phyloP scores from a whole-genome alignment of 2,797 vertebrate genomes.

The Acanthiza pusilla region DNA sequence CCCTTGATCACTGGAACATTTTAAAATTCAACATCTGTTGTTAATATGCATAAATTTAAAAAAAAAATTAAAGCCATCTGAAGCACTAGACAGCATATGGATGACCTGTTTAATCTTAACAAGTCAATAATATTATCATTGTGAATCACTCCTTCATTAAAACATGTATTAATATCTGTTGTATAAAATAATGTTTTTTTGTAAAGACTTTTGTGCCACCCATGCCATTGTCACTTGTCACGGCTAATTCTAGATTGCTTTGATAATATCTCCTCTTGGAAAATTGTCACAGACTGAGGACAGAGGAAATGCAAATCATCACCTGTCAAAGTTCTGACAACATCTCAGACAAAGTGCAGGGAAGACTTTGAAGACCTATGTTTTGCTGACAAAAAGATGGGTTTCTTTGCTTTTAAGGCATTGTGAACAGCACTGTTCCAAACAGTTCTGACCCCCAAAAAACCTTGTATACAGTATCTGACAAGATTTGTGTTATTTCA shows the following conservation, averaged over 20 bases:
- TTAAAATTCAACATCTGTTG: not conserved
- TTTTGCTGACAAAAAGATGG: not conserved
- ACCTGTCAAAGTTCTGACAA: not conserved
- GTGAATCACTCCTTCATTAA: constrained; percentile 12
- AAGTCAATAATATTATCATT: constrained; percentile 4
- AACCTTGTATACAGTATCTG: not conserved
- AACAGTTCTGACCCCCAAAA: not conserved
- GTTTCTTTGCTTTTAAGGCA: not conserved
- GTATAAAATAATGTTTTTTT: not conserved
- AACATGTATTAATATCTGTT: not conserved
- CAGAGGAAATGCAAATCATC: not conserved
- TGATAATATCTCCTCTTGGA: not conserved
- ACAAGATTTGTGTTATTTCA: not conserved
- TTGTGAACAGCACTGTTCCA: not conserved
- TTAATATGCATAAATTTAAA: not conserved
- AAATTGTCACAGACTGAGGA: not conserved
- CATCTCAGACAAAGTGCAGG: not conserved
- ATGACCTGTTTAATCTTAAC: not conserved
- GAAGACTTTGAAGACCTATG: not conserved
- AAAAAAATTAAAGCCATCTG: not conserved
- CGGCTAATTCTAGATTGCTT: not conserved
- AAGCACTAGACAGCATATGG: constrained; percentile 23
- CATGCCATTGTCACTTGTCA: not conserved
- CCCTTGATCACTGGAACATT: not conserved
- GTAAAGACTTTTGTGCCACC: not conserved